Evolutionary conservation across 2,113 vertebrate genomes (phyloP).

Genomic region (Phrynosoma platyrhinos): DNA sequence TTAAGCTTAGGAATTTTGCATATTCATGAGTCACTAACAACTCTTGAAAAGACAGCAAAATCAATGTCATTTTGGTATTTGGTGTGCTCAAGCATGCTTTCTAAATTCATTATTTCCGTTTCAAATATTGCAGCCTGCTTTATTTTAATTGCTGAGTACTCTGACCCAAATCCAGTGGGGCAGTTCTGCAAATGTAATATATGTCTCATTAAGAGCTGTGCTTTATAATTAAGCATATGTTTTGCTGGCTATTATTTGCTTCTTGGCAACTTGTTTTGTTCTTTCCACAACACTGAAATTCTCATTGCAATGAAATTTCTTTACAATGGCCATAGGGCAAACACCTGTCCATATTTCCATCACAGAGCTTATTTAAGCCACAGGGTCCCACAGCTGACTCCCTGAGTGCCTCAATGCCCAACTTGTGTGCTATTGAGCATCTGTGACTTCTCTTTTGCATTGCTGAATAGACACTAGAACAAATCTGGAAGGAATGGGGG

Average conservation of each 20-base stretch:
- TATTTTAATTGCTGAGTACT: constrained; percentile 4
- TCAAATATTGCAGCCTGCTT: constrained; percentile 14
- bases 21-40: constrained; percentile 12
- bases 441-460: not conserved
- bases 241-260: constrained; percentile 27
- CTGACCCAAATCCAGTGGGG: constrained; percentile 22
- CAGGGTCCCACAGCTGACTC: not conserved
- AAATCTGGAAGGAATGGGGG: not conserved
- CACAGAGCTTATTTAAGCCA: not conserved
- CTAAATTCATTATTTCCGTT: constrained; percentile 10
- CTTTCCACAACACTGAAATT: not conserved
- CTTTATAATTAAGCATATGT: constrained; percentile 41
- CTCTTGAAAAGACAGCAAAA: constrained; percentile 22
- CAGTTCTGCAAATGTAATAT: constrained; percentile 30
- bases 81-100: not conserved
- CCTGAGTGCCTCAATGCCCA: not conserved
- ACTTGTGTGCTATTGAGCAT: not conserved
- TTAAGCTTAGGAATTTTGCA: constrained; percentile 20
- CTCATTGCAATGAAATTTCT: constrained; percentile 9
- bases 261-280: constrained; percentile 21
- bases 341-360: not conserved
- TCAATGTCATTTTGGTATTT: not conserved
- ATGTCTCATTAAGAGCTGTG: constrained; percentile 33
- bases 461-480: not conserved
- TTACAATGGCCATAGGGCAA: not conserved